Conservation (phyloP, 2,797 vertebrate species). For the Pogoniulus pusillus region DNA sequence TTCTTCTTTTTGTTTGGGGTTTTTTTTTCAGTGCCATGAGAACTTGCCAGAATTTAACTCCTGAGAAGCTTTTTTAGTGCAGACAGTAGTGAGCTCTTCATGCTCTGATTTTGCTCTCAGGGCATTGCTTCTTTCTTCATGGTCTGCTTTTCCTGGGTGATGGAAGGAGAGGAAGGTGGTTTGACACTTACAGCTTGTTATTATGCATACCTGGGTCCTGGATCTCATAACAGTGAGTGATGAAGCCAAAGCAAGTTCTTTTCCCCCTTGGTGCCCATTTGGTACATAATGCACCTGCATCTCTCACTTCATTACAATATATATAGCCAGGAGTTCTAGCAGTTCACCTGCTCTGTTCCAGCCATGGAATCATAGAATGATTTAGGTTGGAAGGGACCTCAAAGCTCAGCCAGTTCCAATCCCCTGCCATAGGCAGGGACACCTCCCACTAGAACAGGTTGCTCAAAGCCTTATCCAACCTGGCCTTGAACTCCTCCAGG, state of each 20-base stretch:
- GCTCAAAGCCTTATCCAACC: too few species aligned
- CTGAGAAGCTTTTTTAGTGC: not conserved
- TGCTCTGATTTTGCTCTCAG: slow-evolving; percentile 13
- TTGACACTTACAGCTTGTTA: slow-evolving; percentile 64
- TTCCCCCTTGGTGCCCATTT: slow-evolving; percentile 62
- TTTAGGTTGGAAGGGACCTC: too few species aligned
- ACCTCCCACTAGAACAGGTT: too few species aligned
- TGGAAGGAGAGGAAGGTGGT: not conserved
- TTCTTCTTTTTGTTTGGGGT: not conserved
- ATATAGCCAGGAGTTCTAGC: not conserved
- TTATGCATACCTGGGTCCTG: slow-evolving; percentile 50
- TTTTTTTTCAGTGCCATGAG: not conserved
- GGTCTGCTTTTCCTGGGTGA: slow-evolving; percentile 12
- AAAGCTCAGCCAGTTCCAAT: too few species aligned
- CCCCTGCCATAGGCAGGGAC: too few species aligned
- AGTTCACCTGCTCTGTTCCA: slow-evolving; percentile 51
- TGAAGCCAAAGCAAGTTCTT: slow-evolving; percentile 56
- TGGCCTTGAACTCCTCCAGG: too few species aligned
- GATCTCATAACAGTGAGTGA: slow-evolving; percentile 41
- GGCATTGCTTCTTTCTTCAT: slow-evolving; percentile 14
- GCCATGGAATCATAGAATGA: not conserved
- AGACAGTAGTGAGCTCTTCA: not conserved
- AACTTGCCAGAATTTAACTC: not conserved
- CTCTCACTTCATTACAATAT: slow-evolving; percentile 51
- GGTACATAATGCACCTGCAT: slow-evolving; percentile 57